Conservation (phyloP, 1,140 invertebrate genomes). For the Papilio xuthus region DNA sequence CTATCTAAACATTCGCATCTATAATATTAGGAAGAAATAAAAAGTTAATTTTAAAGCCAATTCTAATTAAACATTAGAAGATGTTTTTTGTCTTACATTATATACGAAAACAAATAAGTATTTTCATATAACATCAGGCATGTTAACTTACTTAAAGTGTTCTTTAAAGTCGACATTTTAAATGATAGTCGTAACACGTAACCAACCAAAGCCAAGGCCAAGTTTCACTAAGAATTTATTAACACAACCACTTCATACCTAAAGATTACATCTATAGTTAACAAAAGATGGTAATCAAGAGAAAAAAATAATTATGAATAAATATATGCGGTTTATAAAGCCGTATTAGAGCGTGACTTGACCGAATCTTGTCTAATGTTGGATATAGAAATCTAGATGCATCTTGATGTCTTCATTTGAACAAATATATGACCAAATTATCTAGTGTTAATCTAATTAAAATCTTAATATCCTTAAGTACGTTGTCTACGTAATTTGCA, state of each 20-base stretch:
- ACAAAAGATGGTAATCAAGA: constrained; percentile 7
- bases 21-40: too few species aligned
- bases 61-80: too few species aligned
- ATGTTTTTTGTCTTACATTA: too few species aligned
- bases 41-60: too few species aligned
- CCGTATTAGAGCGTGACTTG: constrained; percentile 10
- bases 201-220: constrained; percentile 1
- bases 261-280: neutral
- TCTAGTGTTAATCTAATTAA: too few species aligned
- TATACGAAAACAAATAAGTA: too few species aligned
- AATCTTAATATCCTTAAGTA: too few species aligned
- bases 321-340: constrained; percentile 1
- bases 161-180: neutral
- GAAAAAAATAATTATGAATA: neutral
- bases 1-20: too few species aligned
- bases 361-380: neutral
- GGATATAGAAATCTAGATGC: constrained; percentile 3
- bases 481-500: too few species aligned
- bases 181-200: neutral
- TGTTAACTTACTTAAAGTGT: neutral
- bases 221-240: constrained; percentile 3
- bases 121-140: neutral
- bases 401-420: neutral
- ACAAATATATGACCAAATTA: neutral
- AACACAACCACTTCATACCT: neutral